These are phyloP conservation scores for Sturnira hondurensis DNA, from an alignment of 2,113 vertebrate species.

Conservation along the genomic window DNA sequence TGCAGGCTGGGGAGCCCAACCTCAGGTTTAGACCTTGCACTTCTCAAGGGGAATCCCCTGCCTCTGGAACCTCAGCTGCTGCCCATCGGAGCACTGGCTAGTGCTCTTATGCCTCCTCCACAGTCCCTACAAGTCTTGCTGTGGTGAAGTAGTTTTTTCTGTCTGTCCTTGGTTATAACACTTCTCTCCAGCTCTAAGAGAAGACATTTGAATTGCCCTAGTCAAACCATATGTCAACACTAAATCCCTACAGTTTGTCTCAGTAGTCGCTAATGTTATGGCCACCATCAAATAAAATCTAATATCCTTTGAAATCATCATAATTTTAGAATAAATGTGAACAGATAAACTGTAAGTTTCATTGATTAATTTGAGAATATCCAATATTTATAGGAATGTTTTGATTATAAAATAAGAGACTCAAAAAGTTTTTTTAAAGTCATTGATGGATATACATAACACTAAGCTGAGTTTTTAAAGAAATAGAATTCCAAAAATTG, in stretches of 20 bases:
- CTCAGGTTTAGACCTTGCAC: too few relatives aligned
- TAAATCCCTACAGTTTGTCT: slow-evolving; percentile 26
- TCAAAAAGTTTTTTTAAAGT: slow-evolving; percentile 9
- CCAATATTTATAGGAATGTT: not conserved
- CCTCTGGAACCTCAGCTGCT: too few relatives aligned
- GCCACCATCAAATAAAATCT: slow-evolving; percentile 55
- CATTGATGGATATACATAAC: not conserved
- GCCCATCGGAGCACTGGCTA: too few relatives aligned
- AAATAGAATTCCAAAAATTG: not conserved
- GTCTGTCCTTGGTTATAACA: too few relatives aligned
- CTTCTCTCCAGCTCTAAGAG: not conserved
- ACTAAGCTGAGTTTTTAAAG: not conserved
- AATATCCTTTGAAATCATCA: slow-evolving; percentile 44
- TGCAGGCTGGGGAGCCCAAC: too few relatives aligned
- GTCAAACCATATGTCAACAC: slow-evolving; percentile 39
- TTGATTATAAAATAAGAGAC: not conserved
- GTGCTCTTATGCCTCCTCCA: too few relatives aligned
- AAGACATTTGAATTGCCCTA: slow-evolving; percentile 4
- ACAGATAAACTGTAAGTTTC: slow-evolving; percentile 28
- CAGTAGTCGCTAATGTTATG: not conserved
- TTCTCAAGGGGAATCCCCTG: too few relatives aligned
- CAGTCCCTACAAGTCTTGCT: too few relatives aligned
- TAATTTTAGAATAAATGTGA: slow-evolving; percentile 50
- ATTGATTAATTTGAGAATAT: slow-evolving; percentile 37
- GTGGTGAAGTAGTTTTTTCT: too few relatives aligned